Evolutionary conservation across 2,797 vertebrate genomes (phyloP).

Genomic region (Pterois miles): DNA sequence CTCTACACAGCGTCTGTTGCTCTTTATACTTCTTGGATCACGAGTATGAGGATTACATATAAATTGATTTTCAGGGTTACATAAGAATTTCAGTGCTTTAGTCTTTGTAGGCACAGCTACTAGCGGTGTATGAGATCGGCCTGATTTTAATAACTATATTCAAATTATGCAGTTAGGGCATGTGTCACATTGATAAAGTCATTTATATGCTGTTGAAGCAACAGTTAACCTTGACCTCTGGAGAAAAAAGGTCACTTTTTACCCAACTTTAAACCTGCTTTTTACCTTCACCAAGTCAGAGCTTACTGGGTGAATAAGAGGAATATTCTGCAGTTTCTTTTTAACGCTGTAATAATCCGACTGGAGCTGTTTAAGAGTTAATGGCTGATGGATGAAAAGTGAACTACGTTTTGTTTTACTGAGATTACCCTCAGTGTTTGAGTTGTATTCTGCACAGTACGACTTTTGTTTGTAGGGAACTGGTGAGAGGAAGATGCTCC

Average conservation of each 20-base stretch:
- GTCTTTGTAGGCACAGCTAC: too few relatives aligned
- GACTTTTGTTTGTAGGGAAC: neutral
- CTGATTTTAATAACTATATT: too few relatives aligned
- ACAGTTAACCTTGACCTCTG: neutral
- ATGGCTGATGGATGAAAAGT: neutral
- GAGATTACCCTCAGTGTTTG: rapidly evolving
- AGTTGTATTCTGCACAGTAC: neutral
- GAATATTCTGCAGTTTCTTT: neutral
- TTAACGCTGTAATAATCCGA: neutral
- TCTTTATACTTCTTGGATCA: too few relatives aligned
- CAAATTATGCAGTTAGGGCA: neutral
- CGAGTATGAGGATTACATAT: too few relatives aligned
- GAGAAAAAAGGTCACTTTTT: neutral
- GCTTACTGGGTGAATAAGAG: neutral
- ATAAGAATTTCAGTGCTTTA: too few relatives aligned
- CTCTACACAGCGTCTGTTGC: too few relatives aligned
- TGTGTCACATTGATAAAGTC: neutral
- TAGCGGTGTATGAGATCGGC: too few relatives aligned
- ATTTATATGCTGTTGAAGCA: neutral
- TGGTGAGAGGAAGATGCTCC: neutral
- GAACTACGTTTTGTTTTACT: neutral
- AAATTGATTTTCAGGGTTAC: too few relatives aligned
- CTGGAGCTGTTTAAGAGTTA: neutral
- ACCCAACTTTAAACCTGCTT: neutral
- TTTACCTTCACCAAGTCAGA: neutral